Evolutionary conservation across 2,888 invertebrate genomes (phyloP).

Genomic region (Apotomis betuletana): DNA sequence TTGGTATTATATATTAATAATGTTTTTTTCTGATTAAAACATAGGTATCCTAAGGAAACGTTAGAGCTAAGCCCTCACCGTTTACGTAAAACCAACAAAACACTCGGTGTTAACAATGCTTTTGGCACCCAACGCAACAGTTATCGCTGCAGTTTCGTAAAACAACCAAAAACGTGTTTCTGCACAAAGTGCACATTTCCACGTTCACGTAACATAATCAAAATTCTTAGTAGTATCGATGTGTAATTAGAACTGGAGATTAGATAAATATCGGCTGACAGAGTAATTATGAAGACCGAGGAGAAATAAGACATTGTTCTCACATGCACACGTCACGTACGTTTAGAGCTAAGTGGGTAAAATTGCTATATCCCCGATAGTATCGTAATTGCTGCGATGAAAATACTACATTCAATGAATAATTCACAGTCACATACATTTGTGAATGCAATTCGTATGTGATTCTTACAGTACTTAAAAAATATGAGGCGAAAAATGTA

Average conservation of each 20-base stretch:
- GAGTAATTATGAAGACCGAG: conserved; percentile 27
- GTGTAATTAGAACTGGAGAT: conserved; percentile 37
- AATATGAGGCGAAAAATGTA: too few relatives aligned
- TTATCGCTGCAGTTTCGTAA: conserved; percentile 25
- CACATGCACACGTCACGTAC: conserved; percentile 14
- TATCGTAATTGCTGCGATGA: conserved; percentile 7
- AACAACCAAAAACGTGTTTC: conserved; percentile 18
- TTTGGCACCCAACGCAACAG: conserved; percentile 23
- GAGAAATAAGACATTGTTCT: conserved; percentile 37
- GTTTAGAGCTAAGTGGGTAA: conserved; percentile 26
- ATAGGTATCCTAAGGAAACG: too few relatives aligned
- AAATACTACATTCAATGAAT: conserved; percentile 1
- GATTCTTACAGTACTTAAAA: too few relatives aligned
- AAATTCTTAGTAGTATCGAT: conserved; percentile 27
- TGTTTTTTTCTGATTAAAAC: too few relatives aligned
- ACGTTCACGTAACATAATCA: conserved; percentile 35
- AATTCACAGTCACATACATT: background rate
- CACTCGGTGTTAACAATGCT: conserved; percentile 3
- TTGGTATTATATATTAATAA: too few relatives aligned
- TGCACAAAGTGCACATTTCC: conserved; percentile 23
- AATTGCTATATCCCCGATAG: conserved; percentile 19
- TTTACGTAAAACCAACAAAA: conserved; percentile 11
- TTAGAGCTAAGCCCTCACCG: too few relatives aligned
- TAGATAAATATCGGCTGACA: conserved; percentile 35
- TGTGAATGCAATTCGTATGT: background rate